phyloP scores from a whole-genome alignment of 2,888 invertebrate genomes.

The Cabera pusaria region DNA sequence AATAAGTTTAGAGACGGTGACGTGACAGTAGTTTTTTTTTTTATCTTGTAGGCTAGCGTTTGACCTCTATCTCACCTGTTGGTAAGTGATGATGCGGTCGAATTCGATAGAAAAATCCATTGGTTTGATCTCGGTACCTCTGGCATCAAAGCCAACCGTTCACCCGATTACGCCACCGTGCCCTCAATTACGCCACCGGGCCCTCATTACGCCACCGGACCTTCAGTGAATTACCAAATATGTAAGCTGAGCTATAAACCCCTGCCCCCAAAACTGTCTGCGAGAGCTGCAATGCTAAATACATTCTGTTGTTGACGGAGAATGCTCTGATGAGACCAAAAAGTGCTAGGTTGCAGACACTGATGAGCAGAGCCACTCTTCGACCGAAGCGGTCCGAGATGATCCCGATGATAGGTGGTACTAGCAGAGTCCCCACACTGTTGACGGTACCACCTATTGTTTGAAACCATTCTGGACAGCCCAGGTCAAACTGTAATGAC shows the following conservation, averaged over 20 bases:
- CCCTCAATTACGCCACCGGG: too few relatives aligned
- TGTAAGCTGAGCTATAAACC: slow-evolving; percentile 76
- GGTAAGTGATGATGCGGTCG: too few relatives aligned
- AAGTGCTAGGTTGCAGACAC: slow-evolving; percentile 66
- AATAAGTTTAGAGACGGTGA: too few relatives aligned
- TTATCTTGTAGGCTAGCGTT: too few relatives aligned
- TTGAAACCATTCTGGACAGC: slow-evolving; percentile 87
- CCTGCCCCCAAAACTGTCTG: slow-evolving; percentile 80
- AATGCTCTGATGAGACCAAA: slow-evolving; percentile 81
- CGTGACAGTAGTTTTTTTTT: too few relatives aligned
- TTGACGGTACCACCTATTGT: slow-evolving; percentile 88
- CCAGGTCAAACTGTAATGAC: slow-evolving; percentile 85
- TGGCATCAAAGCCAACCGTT: too few relatives aligned
- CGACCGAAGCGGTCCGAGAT: slow-evolving; percentile 86
- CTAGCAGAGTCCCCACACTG: slow-evolving; percentile 87
- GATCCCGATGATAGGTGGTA: slow-evolving; percentile 86
- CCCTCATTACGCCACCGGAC: too few relatives aligned
- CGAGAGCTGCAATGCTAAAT: slow-evolving; percentile 75
- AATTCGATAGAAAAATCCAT: too few relatives aligned
- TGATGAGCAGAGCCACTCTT: slow-evolving; percentile 71
- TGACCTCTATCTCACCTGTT: too few relatives aligned
- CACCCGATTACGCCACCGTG: too few relatives aligned
- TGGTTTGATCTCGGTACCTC: too few relatives aligned
- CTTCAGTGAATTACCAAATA: slow-evolving; percentile 54
- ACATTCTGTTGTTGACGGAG: slow-evolving; percentile 81